Evolutionary conservation across 2,113 vertebrate genomes (phyloP).

Genomic region (Mungos mungo): DNA sequence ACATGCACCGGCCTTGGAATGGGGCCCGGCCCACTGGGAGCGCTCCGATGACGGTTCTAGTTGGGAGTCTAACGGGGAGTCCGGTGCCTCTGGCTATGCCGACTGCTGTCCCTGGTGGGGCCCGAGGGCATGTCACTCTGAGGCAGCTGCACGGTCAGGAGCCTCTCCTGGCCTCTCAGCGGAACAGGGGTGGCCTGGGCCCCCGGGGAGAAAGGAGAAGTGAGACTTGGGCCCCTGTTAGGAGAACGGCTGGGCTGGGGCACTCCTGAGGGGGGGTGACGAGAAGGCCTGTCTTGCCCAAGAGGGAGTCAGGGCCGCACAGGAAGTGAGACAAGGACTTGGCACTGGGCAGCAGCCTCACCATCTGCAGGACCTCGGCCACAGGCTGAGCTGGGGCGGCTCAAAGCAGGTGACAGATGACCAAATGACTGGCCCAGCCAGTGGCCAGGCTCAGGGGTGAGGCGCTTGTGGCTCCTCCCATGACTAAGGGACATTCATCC

Average conservation of each 20-base stretch:
- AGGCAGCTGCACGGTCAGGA: neutral
- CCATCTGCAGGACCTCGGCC: neutral
- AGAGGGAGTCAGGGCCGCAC: neutral
- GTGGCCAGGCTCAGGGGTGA: neutral
- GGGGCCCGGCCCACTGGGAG: accelerated
- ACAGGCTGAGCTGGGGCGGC: neutral
- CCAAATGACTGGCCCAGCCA: too few relatives aligned
- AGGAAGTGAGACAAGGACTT: conserved; percentile 1
- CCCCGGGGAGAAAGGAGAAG: conserved; percentile 11
- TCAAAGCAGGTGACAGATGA: neutral
- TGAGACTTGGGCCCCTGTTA: neutral
- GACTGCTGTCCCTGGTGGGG: neutral
- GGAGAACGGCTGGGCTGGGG: neutral
- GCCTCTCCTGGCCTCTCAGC: neutral
- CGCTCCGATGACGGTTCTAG: neutral
- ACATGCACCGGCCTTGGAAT: accelerated
- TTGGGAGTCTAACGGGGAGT: neutral
- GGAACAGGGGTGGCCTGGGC: neutral
- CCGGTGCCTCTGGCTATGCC: neutral
- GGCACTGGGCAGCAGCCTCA: accelerated
- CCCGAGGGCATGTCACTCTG: accelerated
- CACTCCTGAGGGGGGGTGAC: neutral
- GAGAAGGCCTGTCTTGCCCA: neutral
- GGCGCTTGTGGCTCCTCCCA: neutral
- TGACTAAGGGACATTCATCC: accelerated